These are phyloP conservation scores for Crossoptilon crossoptilon DNA, from an alignment of 2,797 vertebrate species.

Conservation along the genomic window DNA sequence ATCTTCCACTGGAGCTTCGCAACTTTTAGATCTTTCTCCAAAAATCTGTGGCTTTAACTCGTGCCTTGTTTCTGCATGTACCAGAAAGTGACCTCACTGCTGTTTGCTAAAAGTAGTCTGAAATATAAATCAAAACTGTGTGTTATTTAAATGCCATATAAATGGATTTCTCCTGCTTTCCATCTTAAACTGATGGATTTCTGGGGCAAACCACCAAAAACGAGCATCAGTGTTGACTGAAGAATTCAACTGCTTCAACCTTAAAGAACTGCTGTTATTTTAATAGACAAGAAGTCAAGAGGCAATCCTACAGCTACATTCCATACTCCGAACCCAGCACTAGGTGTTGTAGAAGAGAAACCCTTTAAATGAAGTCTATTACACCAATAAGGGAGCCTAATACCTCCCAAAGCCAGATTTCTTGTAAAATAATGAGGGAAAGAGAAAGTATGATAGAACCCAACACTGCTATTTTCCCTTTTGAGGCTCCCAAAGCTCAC, in stretches of 20 bases:
- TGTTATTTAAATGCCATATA: background rate
- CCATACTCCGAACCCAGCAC: background rate
- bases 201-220: background rate
- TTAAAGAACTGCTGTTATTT: slow-evolving; percentile 9
- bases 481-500: background rate
- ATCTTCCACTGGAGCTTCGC: background rate
- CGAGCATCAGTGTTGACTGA: background rate
- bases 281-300: background rate
- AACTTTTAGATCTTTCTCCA: background rate
- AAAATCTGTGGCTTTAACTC: background rate
- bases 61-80: background rate
- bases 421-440: background rate
- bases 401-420: background rate
- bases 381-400: background rate
- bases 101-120: background rate
- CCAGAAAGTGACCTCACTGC: background rate
- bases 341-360: background rate
- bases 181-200: background rate
- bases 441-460: background rate
- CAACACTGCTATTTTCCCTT: background rate
- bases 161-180: background rate
- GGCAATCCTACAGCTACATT: background rate
- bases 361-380: background rate
- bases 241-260: background rate
- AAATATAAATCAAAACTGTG: background rate